Evolutionary conservation across 2,113 vertebrate species (phyloP).

Genomic region (Ptychochromis oligacanthus): DNA sequence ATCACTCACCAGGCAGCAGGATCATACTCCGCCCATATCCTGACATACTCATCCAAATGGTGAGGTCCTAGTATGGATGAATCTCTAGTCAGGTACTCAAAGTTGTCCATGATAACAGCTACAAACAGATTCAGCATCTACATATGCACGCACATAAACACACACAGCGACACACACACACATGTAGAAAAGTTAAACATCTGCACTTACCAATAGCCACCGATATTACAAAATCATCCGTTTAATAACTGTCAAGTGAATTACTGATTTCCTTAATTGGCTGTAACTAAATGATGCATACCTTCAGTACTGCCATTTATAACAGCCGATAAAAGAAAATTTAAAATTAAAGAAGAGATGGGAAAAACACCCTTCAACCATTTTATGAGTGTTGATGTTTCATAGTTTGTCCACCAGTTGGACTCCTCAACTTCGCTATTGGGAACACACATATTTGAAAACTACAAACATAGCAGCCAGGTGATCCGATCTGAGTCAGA

Average conservation of each 20-base stretch:
- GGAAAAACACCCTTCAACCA: too few relatives aligned
- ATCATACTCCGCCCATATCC: constrained; percentile 99
- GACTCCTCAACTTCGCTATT: too few relatives aligned
- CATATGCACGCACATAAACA: background rate
- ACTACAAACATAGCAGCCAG: too few relatives aligned
- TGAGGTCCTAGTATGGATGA: constrained; percentile 98
- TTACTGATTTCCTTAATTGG: background rate
- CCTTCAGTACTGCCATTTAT: too few relatives aligned
- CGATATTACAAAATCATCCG: background rate
- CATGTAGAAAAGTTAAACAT: background rate
- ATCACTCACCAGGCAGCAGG: constrained; percentile 97
- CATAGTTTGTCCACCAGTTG: too few relatives aligned
- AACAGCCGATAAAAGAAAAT: too few relatives aligned
- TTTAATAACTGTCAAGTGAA: background rate
- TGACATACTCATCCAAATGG: constrained; percentile 98
- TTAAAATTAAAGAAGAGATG: too few relatives aligned
- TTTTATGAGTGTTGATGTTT: too few relatives aligned
- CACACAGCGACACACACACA: background rate
- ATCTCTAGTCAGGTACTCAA: constrained; percentile 97
- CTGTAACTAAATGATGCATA: background rate
- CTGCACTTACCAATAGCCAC: background rate
- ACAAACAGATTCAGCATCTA: constrained; percentile 99
- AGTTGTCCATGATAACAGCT: constrained; percentile 99
- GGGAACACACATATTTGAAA: too few relatives aligned
- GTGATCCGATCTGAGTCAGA: too few relatives aligned